These are phyloP conservation scores for Austrofundulus limnaeus DNA, from an alignment of 2,113 vertebrate species.

Conservation along the genomic window DNA sequence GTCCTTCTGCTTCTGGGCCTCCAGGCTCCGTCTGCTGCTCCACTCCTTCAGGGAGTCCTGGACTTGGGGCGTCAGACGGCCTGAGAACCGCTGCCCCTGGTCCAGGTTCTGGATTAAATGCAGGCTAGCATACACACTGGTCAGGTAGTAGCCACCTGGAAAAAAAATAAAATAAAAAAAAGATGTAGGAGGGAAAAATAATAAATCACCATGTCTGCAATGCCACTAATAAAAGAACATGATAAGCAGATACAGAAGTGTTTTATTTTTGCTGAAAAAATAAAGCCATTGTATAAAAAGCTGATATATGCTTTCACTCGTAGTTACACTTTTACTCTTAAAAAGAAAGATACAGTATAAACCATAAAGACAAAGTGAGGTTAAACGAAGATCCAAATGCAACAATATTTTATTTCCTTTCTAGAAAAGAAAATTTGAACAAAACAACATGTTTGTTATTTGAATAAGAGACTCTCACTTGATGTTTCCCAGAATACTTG, in stretches of 20 bases:
- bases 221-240: not conserved
- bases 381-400: too few relatives aligned
- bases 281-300: too few relatives aligned
- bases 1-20: slow-evolving; percentile 77
- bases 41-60: slow-evolving; percentile 77
- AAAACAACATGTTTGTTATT: too few relatives aligned
- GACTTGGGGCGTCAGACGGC: slow-evolving; percentile 68
- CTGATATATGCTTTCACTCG: too few relatives aligned
- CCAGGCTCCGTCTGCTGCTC: slow-evolving; percentile 74
- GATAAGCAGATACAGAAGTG: not conserved
- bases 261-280: not conserved
- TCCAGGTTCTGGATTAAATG: slow-evolving; percentile 78
- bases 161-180: not conserved
- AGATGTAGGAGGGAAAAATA: not conserved
- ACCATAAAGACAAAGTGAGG: too few relatives aligned
- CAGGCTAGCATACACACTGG: slow-evolving; percentile 79
- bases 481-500: too few relatives aligned
- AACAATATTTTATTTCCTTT: too few relatives aligned
- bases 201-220: not conserved
- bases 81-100: slow-evolving; percentile 14
- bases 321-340: too few relatives aligned
- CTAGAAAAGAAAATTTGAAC: too few relatives aligned
- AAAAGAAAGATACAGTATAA: too few relatives aligned
- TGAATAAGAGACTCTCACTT: too few relatives aligned
- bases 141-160: slow-evolving; percentile 82